Evolutionary conservation across 2,888 invertebrate genomes (phyloP).

Genomic region (Empis livida): DNA sequence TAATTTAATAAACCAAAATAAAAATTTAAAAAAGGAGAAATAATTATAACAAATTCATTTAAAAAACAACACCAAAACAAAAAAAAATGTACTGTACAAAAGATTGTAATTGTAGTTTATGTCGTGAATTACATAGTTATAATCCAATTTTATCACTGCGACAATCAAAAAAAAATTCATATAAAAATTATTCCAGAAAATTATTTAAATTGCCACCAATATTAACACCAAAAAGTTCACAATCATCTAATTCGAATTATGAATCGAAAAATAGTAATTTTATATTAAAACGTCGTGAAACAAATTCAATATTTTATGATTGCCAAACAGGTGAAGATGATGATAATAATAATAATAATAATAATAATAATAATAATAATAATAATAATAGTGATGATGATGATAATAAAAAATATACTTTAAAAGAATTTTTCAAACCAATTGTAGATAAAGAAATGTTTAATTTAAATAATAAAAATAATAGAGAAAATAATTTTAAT

Average conservation of each 20-base stretch:
- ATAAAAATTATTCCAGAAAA: not conserved
- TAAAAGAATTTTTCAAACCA: not conserved
- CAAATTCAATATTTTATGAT: constrained; percentile 6
- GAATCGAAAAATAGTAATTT: constrained; percentile 35
- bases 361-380: not conserved
- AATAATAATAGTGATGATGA: not conserved
- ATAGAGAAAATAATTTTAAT: not conserved
- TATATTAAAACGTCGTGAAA: constrained; percentile 36
- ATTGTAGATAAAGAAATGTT: not conserved
- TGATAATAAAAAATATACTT: not conserved
- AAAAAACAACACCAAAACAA: no score
- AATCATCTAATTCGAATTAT: not conserved
- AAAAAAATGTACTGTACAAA: constrained; percentile 50
- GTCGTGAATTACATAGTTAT: constrained; percentile 56
- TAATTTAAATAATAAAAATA: not conserved
- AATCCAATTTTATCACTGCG: constrained; percentile 29
- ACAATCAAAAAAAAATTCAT: no score
- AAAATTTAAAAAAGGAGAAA: no score
- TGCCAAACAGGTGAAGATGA: no score
- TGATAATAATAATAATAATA: no score
- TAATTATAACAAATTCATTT: no score
- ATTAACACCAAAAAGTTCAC: constrained; percentile 27
- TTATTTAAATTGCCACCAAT: constrained; percentile 13
- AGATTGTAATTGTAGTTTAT: constrained; percentile 62
- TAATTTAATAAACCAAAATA: no score